phyloP scores from a whole-genome alignment of 2,797 vertebrate genomes.

The Gymnocypris eckloni region DNA sequence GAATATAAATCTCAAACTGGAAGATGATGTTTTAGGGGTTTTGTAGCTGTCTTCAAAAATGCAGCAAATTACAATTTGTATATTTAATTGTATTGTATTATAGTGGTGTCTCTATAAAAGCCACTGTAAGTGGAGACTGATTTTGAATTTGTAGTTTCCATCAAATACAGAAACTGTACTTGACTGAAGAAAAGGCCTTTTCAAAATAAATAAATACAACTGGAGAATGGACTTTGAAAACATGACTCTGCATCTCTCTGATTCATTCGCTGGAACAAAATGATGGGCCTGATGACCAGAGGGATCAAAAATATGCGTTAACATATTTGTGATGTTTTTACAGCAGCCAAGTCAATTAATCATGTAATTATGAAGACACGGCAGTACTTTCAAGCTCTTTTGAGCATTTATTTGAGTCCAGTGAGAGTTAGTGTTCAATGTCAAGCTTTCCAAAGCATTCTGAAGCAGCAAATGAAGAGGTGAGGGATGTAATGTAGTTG shows the following conservation, averaged over 20 bases:
- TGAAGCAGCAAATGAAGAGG: not conserved
- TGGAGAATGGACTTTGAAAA: not conserved
- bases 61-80: not conserved
- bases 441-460: not conserved
- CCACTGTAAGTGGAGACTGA: not conserved
- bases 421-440: not conserved
- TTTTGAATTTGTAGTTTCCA: not conserved
- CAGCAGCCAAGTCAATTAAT: slow-evolving; percentile 30
- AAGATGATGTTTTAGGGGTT: not conserved
- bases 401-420: not conserved
- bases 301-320: slow-evolving; percentile 32
- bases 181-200: not conserved
- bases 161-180: not conserved
- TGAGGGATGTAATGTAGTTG: not conserved
- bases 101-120: not conserved
- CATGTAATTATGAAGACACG: slow-evolving; percentile 16
- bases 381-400: not conserved
- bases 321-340: slow-evolving; percentile 24
- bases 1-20: not conserved
- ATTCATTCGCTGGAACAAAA: slow-evolving; percentile 27
- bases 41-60: not conserved
- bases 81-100: not conserved
- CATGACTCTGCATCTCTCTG: not conserved
- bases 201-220: not conserved
- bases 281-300: not conserved